Percentiles rank a stretch among this genome's conserved stretches.
Conservation (phyloP, 2,888 invertebrate species). For the Hypselothyrea guttata region DNA sequence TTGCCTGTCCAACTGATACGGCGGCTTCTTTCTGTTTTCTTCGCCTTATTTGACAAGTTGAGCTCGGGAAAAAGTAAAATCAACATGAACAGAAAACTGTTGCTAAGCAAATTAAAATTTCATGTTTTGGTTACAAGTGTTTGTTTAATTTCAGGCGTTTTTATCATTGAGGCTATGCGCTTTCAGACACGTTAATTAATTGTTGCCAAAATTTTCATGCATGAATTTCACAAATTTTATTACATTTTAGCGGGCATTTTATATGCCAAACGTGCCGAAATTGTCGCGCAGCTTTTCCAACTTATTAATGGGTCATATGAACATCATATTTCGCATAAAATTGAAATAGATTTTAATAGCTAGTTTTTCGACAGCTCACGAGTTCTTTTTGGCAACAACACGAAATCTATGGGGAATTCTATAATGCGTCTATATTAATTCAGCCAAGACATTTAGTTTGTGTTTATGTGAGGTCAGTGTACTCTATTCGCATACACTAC, state of each 20-base stretch:
- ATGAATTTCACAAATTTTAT: constrained; percentile 27
- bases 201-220: background rate
- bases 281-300: background rate
- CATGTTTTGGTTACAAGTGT: constrained; percentile 6
- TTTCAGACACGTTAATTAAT: constrained; percentile 19
- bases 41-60: constrained; percentile 28
- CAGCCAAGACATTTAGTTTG: constrained; percentile 14
- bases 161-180: constrained; percentile 3
- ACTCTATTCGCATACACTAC: constrained; percentile 19
- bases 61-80: constrained; percentile 7
- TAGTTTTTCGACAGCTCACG: constrained; percentile 36
- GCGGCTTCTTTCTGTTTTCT: constrained; percentile 26
- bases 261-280: constrained; percentile 34
- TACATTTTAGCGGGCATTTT: constrained; percentile 9
- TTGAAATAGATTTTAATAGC: constrained; percentile 10
- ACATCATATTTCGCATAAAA: constrained; percentile 13
- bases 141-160: constrained; percentile 9
- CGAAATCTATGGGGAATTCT: constrained; percentile 1
- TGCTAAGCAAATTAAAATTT: constrained; percentile 21
- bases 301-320: no score
- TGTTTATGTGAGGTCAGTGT: constrained; percentile 52
- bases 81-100: constrained; percentile 10
- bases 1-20: constrained; percentile 27
- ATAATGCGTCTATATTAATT: constrained; percentile 22
- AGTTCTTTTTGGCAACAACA: constrained; percentile 42